These are phyloP conservation scores for Antedon mediterranea DNA, from an alignment of 53 echinoderm and acorn worm species.

Conservation along the genomic window DNA sequence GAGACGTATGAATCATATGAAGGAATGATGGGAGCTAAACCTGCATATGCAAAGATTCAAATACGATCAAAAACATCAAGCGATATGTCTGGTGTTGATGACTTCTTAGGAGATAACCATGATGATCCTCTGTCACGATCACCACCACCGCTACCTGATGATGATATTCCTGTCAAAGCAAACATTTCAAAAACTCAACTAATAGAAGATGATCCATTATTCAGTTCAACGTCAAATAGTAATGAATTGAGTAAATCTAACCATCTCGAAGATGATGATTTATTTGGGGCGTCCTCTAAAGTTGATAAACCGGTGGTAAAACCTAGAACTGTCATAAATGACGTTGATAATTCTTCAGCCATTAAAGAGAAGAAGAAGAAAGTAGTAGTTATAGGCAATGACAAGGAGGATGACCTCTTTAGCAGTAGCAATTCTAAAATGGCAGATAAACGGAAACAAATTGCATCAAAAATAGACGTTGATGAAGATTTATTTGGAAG, in stretches of 20 bases:
- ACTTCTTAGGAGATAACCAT: constrained; percentile 18
- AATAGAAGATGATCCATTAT: background rate
- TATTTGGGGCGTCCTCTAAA: constrained; percentile 7
- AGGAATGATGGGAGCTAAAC: background rate
- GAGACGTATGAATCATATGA: background rate
- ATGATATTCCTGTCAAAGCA: background rate
- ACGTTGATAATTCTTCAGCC: background rate
- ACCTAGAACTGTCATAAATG: background rate
- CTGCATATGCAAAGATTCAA: background rate
- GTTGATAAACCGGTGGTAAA: background rate
- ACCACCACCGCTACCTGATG: background rate
- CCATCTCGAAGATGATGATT: constrained; percentile 1
- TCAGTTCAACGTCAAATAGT: background rate
- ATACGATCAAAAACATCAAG: background rate
- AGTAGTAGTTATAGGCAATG: background rate
- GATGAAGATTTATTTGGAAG: constrained; percentile 21
- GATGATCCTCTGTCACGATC: background rate
- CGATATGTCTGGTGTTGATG: constrained; percentile 49
- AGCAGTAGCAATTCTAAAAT: constrained; percentile 4
- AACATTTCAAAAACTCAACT: background rate
- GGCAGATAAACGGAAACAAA: constrained; percentile 7
- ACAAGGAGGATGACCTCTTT: constrained; percentile 25
- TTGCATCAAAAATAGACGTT: background rate
- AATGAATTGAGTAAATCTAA: background rate
- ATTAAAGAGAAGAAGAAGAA: constrained; percentile 2